Evolutionary conservation across 2,113 vertebrate species (phyloP), one percentile per base, ranked within the genome.

Genomic region (Riparia riparia): DNA sequence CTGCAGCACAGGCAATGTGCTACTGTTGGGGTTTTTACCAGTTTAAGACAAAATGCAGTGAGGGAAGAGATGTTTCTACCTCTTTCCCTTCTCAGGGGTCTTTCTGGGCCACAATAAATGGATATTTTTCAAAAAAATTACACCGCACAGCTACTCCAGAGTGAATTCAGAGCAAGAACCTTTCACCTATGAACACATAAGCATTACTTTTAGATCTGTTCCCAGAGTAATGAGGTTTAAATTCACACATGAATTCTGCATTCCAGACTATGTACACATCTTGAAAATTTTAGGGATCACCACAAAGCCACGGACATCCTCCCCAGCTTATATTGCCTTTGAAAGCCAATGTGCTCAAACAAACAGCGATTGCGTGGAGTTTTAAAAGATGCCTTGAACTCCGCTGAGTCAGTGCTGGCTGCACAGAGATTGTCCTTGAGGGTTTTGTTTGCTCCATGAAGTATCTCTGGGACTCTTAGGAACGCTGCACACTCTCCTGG

Each of bases 361-460:
- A 83, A 84, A 49, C 10, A 76, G 10, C 15, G 22, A 77, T 70
- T 87, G 66, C 26, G 51, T 4, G 25, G 2, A n/a, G 54, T 82
- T 93, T 49, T 47, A 51, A 89, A 64, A 60, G 44, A 26, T 53
- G 49, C 26, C 32, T 70, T 86, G 63, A 80, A 64, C 49, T 77
- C 45, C 88, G 85, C 88, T 86, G 71, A 88, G 71, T 88, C 87
- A 89, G 47, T 31, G 12, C 39, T 63, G 85, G 60, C 74, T 65
- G 64, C 68, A 68, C 14, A 3, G 39, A 80, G 78, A 93, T 68
- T 83, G 68, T 78, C 93, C 92, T 95, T 92, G 92, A 93, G 64
- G 51, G 45, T 71, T 93, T 66, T 56, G 37, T 60, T 77, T 78
- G 71, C 78, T 71, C 69, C 86, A 83, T 56, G 56, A 80, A 94